Evolutionary conservation across 2,113 vertebrate genomes (phyloP).

Genomic region (Sialia sialis): DNA sequence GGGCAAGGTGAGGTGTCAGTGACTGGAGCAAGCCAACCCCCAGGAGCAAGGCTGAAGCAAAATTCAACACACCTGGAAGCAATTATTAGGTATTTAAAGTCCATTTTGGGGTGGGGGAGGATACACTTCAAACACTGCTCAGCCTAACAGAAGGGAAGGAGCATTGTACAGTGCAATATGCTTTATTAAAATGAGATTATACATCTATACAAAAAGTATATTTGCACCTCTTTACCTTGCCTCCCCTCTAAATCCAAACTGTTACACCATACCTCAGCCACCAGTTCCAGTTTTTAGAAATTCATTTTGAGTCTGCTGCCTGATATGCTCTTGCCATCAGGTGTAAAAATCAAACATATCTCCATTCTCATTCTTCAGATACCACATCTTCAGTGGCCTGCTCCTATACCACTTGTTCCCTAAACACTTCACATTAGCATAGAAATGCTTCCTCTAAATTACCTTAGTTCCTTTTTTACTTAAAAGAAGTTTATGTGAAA

Average conservation of each 20-base stretch:
- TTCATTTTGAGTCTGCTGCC: background rate
- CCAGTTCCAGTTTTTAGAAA: background rate
- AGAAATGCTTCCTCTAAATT: background rate
- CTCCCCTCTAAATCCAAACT: background rate
- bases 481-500: background rate
- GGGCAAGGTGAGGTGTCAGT: background rate
- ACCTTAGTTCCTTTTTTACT: background rate
- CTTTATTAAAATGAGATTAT: background rate
- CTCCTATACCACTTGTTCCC: background rate
- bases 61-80: background rate
- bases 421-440: background rate
- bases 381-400: background rate
- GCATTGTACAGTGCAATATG: rapidly evolving
- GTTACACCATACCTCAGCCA: background rate
- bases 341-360: background rate
- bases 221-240: background rate
- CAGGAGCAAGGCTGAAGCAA: background rate
- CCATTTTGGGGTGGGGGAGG: background rate
- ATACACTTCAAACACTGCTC: background rate
- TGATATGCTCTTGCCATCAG: background rate
- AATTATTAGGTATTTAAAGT: background rate
- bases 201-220: background rate
- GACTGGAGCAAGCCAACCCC: background rate
- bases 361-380: background rate
- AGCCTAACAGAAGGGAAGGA: background rate